Percentiles rank a stretch among this genome's conserved stretches.
Evolutionary conservation across 2,113 vertebrate species (phyloP).

Genomic region (Myotis lucifugus): DNA sequence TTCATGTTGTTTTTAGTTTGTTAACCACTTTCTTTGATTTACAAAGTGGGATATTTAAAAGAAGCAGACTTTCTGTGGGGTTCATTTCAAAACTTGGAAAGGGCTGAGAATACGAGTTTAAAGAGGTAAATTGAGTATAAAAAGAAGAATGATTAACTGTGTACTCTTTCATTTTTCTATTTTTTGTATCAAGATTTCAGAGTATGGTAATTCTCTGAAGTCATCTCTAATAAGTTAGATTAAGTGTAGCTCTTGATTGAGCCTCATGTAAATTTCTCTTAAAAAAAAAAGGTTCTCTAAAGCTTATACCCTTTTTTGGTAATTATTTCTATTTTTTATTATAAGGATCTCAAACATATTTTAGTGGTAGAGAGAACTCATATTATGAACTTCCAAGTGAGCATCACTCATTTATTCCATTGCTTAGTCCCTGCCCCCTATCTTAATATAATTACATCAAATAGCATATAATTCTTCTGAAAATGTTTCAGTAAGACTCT

Average conservation of each 20-base stretch:
- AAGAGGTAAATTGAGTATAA: neutral
- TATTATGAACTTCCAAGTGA: neutral
- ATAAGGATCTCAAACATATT: neutral
- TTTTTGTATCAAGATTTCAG: neutral
- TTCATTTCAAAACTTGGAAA: constrained; percentile 1
- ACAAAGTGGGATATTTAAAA: neutral
- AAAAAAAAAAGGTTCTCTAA: neutral
- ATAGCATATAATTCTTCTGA: neutral
- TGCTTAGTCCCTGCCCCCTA: neutral
- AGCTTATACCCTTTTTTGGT: neutral
- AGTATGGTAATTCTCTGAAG: neutral
- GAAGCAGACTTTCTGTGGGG: neutral
- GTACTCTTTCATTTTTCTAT: neutral
- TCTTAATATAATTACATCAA: neutral
- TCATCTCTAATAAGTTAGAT: neutral
- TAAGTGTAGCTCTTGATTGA: neutral
- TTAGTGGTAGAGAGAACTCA: neutral
- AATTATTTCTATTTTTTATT: neutral
- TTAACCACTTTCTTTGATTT: constrained; percentile 27
- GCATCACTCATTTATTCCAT: neutral
- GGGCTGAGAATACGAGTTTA: neutral
- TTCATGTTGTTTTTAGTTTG: constrained; percentile 1
- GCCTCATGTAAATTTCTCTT: neutral
- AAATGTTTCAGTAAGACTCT: constrained; percentile 20
- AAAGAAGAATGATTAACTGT: neutral